Percentiles rank a stretch among this genome's conserved stretches.
Evolutionary conservation across 2,113 vertebrate genomes (phyloP).

Genomic region (Seriola dumerili): DNA sequence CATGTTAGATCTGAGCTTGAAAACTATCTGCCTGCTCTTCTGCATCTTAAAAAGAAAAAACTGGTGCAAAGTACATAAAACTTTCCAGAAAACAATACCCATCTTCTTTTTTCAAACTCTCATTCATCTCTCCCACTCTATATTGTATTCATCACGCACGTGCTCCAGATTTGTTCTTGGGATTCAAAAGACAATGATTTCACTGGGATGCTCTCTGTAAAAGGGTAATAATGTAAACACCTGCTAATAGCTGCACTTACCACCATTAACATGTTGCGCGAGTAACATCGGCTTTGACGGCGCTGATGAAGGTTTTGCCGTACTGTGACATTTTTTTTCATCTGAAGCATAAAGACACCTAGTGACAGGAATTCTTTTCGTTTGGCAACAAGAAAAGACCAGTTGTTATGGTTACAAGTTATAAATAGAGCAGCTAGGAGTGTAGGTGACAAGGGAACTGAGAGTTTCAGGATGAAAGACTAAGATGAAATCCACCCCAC

Average conservation of each 20-base stretch:
- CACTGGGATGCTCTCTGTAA: slow-evolving; percentile 6
- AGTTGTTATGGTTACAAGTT: slow-evolving; percentile 87
- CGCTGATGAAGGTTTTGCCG: slow-evolving; percentile 49
- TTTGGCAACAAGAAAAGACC: slow-evolving; percentile 72
- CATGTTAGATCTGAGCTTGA: slow-evolving; percentile 8
- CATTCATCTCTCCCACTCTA: slow-evolving; percentile 56
- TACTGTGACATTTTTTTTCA: slow-evolving; percentile 17
- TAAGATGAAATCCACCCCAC: slow-evolving; percentile 78
- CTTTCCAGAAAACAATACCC: slow-evolving; percentile 52
- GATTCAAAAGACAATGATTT: slow-evolving; percentile 23
- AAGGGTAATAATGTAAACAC: slow-evolving; percentile 28
- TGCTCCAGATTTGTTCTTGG: slow-evolving; percentile 26
- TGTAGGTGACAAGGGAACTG: slow-evolving; percentile 82
- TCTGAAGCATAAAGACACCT: slow-evolving; percentile 67
- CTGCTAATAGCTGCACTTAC: slow-evolving; percentile 39
- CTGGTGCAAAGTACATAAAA: slow-evolving; percentile 60
- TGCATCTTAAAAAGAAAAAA: slow-evolving; percentile 22
- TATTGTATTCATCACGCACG: slow-evolving; percentile 53
- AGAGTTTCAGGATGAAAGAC: slow-evolving; percentile 80
- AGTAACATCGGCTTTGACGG: slow-evolving; percentile 17
- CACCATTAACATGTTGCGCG: slow-evolving; percentile 29
- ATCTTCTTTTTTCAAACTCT: slow-evolving; percentile 42
- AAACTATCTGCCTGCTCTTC: slow-evolving; percentile 21
- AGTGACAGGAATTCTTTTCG: slow-evolving; percentile 72
- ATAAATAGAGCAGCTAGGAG: slow-evolving; percentile 84